Evolutionary conservation across 2,113 vertebrate genomes (phyloP).

Genomic region (Myanophis thanlyinensis): DNA sequence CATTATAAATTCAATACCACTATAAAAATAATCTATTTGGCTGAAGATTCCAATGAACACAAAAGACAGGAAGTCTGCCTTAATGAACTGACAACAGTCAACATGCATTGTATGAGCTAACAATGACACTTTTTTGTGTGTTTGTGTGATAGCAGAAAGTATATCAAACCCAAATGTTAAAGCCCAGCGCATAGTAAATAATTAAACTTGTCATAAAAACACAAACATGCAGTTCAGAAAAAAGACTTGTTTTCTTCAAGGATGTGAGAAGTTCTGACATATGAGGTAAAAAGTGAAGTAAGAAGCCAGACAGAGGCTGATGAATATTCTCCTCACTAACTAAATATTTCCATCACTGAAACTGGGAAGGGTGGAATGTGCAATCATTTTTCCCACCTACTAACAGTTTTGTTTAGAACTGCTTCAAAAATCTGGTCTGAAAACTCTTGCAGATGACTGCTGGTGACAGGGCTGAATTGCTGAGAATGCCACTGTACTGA

Average conservation of each 20-base stretch:
- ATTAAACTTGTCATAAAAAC: not conserved
- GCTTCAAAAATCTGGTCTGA: not conserved
- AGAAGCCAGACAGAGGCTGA: not conserved
- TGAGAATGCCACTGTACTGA: not conserved
- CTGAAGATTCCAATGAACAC: not conserved
- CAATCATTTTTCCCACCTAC: not conserved
- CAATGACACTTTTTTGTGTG: not conserved
- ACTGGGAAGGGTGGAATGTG: not conserved
- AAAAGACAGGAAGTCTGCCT: not conserved
- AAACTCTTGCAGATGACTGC: not conserved
- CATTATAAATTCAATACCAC: not conserved
- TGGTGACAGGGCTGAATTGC: not conserved
- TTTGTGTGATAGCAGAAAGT: not conserved
- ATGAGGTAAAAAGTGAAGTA: not conserved
- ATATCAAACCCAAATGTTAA: not conserved
- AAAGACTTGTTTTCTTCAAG: not conserved
- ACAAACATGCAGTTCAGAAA: not conserved
- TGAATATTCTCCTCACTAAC: not conserved
- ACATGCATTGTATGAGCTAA: not conserved
- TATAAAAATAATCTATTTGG: not conserved
- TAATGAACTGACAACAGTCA: slow-evolving; percentile 23
- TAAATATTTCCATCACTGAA: not conserved
- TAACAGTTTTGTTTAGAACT: not conserved
- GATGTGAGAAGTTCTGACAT: not conserved
- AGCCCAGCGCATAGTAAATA: not conserved